Percentiles rank a stretch among this genome's conserved stretches.
Evolutionary conservation across 2,888 invertebrate genomes (phyloP).

Genomic region (Nephrotoma appendiculata): DNA sequence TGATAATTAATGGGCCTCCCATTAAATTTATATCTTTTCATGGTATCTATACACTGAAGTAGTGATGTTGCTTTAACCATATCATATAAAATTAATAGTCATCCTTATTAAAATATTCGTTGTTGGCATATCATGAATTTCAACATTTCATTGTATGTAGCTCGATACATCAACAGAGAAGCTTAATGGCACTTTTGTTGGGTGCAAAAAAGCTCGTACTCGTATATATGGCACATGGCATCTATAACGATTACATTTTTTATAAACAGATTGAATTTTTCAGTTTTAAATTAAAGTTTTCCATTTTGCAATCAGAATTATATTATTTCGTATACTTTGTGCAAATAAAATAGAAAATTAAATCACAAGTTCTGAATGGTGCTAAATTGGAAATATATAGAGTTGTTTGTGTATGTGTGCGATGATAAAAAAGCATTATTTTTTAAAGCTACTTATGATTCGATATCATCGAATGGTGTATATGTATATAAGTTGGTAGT

Average conservation of each 20-base stretch:
- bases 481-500: background rate
- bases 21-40: background rate
- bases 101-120: background rate
- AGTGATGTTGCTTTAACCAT: background rate
- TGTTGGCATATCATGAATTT: background rate
- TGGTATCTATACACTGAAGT: background rate
- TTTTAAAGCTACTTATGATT: background rate
- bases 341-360: background rate
- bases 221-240: background rate
- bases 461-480: background rate
- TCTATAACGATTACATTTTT: background rate
- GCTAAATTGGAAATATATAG: background rate
- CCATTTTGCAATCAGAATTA: background rate
- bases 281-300: background rate
- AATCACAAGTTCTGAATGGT: background rate
- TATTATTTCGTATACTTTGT: background rate
- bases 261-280: background rate
- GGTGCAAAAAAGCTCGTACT: background rate
- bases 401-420: background rate
- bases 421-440: background rate
- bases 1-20: background rate
- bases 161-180: background rate
- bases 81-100: background rate
- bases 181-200: background rate
- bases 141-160: background rate